phyloP scores from a whole-genome alignment of 1,140 invertebrate genomes.

The Bombus balteatus region DNA sequence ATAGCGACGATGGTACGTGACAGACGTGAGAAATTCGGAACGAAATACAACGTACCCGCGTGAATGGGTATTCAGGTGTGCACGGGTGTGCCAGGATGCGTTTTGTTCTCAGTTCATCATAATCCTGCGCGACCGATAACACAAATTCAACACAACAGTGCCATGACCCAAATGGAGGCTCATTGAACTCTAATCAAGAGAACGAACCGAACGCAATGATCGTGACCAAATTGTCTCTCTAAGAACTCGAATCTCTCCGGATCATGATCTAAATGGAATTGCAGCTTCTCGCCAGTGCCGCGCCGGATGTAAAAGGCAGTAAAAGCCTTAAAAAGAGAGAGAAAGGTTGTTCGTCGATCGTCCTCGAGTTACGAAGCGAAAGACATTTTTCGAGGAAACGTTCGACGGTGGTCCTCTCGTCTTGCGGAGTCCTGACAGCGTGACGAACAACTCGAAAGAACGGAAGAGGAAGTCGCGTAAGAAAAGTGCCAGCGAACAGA shows the following conservation, averaged over 20 bases:
- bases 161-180: neutral
- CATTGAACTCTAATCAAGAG: slow-evolving; percentile 5
- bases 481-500: slow-evolving; percentile 18
- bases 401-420: neutral
- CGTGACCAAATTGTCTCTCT: neutral
- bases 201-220: neutral
- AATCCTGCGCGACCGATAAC: slow-evolving; percentile 15
- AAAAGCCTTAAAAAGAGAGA: neutral
- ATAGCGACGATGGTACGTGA: neutral
- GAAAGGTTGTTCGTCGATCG: neutral
- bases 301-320: no score
- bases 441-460: slow-evolving; percentile 47
- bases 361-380: neutral
- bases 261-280: neutral
- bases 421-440: slow-evolving; percentile 9
- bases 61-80: no score
- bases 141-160: neutral
- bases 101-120: neutral
- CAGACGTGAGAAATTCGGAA: neutral
- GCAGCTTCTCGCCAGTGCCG: neutral
- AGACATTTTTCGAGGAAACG: slow-evolving; percentile 6
- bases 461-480: slow-evolving; percentile 43
- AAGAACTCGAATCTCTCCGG: neutral
- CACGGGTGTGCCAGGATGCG: no score
- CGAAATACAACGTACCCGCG: neutral